Conservation (phyloP, 1,140 invertebrate species). For the Drosophila kohkoa region DNA sequence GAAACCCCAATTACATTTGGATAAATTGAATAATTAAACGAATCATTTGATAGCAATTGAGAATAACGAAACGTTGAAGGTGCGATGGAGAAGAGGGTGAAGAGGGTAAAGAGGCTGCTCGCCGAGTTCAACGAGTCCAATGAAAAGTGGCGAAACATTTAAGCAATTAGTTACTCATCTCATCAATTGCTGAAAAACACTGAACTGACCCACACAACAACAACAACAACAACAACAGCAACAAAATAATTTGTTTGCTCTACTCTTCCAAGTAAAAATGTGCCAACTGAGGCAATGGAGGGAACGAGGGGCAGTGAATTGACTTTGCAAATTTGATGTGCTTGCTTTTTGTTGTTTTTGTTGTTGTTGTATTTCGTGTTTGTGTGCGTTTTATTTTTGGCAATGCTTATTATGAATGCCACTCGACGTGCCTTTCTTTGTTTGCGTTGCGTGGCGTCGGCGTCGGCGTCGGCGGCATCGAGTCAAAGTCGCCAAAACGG, state of each 20-base stretch:
- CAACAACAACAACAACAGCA: constrained; percentile 2
- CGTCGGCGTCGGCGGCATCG: not conserved
- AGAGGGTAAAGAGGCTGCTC: not conserved
- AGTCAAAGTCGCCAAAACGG: constrained; percentile 54
- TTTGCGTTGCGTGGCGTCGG: constrained; percentile 11
- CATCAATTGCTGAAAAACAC: constrained; percentile 57
- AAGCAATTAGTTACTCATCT: constrained; percentile 61
- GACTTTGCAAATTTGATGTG: constrained; percentile 31
- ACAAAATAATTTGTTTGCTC: constrained; percentile 36
- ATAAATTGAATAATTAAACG: no score
- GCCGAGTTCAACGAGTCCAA: no score
- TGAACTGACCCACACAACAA: constrained; percentile 69
- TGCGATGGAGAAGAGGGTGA: not conserved
- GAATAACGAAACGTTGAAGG: no score
- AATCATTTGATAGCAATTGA: no score
- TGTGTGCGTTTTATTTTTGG: constrained; percentile 59
- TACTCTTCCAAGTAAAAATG: constrained; percentile 15
- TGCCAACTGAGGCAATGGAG: not conserved
- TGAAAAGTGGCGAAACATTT: constrained; percentile 19
- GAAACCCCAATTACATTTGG: no score
- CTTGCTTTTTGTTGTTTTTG: constrained; percentile 1
- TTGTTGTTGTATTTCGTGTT: no score
- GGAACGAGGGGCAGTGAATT: not conserved
- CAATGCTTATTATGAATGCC: constrained; percentile 36
- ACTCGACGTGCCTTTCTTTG: constrained; percentile 27